Conservation (phyloP, 2,888 invertebrate genomes). For the Charanyca ferruginea region DNA sequence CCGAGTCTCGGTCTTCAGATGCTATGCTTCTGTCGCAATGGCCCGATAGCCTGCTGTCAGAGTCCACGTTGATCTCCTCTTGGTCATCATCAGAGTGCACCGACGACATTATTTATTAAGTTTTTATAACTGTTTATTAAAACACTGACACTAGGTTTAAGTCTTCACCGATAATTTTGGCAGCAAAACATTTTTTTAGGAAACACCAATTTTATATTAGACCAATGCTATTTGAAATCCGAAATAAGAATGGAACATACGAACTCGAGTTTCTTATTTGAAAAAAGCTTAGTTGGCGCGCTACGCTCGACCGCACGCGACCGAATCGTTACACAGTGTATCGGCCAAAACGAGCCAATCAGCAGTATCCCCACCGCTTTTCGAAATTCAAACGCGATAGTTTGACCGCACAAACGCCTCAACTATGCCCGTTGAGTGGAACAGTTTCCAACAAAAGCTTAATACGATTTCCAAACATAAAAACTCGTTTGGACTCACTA, state of each 20-base stretch:
- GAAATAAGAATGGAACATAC: slow-evolving; percentile 66
- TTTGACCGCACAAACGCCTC: slow-evolving; percentile 90
- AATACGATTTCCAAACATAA: slow-evolving; percentile 91
- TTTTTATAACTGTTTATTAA: slow-evolving; percentile 54
- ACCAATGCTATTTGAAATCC: slow-evolving; percentile 53
- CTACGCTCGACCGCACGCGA: slow-evolving; percentile 85
- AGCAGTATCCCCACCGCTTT: slow-evolving; percentile 85
- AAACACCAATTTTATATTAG: slow-evolving; percentile 58
- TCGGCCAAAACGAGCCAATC: slow-evolving; percentile 85
- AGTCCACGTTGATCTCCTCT: slow-evolving; percentile 93
- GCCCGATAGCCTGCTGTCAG: slow-evolving; percentile 92
- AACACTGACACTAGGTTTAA: slow-evolving; percentile 78
- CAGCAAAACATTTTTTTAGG: slow-evolving; percentile 65
- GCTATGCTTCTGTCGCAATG: slow-evolving; percentile 88
- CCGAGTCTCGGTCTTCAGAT: slow-evolving; percentile 91
- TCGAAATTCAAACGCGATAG: slow-evolving; percentile 85
- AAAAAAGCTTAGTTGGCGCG: slow-evolving; percentile 77
- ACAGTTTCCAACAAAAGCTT: slow-evolving; percentile 91
- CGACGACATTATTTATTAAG: slow-evolving; percentile 83
- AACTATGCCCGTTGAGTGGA: slow-evolving; percentile 90
- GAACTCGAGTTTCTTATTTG: slow-evolving; percentile 70
- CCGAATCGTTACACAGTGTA: slow-evolving; percentile 85
- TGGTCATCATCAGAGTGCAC: slow-evolving; percentile 92
- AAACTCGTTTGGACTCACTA: slow-evolving; percentile 90
- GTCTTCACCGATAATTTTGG: slow-evolving; percentile 58